phyloP scores from a whole-genome alignment of 2,797 vertebrate genomes.

The Odontamblyopus lacepedii region DNA sequence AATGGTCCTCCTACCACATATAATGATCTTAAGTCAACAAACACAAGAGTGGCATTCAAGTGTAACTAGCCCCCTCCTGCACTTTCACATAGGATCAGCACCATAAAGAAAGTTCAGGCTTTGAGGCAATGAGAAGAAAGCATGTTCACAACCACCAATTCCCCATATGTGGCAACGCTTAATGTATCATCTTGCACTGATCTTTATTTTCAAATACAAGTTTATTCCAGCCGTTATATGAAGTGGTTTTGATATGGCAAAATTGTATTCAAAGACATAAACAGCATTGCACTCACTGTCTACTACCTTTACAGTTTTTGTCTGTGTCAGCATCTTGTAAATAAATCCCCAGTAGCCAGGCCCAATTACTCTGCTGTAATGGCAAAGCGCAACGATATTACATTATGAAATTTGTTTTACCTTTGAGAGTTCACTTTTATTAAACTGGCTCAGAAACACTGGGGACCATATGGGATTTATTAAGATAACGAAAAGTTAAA shows the following conservation, averaged over 20 bases:
- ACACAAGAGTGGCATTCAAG: constrained; percentile 57
- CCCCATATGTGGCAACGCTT: constrained; percentile 45
- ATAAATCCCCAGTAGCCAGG: constrained; percentile 19
- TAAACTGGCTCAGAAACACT: constrained; percentile 21
- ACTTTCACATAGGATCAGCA: constrained; percentile 12
- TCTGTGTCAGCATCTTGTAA: constrained; percentile 26
- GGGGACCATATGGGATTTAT: constrained; percentile 30
- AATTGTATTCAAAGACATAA: constrained; percentile 22
- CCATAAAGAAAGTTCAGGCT: constrained; percentile 26
- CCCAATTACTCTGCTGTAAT: constrained; percentile 1
- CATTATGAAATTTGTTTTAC: constrained; percentile 6
- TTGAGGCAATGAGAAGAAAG: constrained; percentile 42
- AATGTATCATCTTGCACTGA: constrained; percentile 35
- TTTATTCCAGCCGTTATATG: constrained; percentile 40
- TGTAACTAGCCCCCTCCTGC: constrained; percentile 26
- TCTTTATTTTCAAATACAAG: constrained; percentile 47
- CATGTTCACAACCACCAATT: constrained; percentile 42
- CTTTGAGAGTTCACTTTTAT: constrained; percentile 20
- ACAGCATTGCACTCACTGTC: constrained; percentile 11
- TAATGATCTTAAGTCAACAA: constrained; percentile 70
- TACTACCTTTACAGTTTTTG: constrained; percentile 14
- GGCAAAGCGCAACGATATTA: constrained; percentile 13
- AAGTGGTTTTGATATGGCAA: constrained; percentile 13
- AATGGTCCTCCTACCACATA: constrained; percentile 65
- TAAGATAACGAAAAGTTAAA: constrained; percentile 36